Evolutionary conservation across 2,797 vertebrate genomes (phyloP).

Genomic region (Ataeniobius toweri): DNA sequence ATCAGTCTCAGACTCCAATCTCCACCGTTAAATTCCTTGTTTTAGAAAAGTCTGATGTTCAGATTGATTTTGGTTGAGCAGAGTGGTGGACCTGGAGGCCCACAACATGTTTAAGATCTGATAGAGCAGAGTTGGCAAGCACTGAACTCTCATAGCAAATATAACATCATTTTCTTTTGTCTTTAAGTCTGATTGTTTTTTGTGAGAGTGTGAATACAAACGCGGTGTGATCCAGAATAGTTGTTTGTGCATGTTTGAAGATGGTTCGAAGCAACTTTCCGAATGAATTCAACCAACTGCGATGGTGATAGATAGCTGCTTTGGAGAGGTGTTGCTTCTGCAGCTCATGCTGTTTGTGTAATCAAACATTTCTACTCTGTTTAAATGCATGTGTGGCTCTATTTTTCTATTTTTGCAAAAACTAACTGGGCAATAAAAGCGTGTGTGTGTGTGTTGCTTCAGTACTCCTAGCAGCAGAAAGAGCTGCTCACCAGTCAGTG

Average conservation of each 20-base stretch:
- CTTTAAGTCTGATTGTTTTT: conserved; percentile 26
- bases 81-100: conserved; percentile 47
- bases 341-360: conserved; percentile 18
- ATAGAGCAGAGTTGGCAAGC: conserved; percentile 30
- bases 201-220: background rate
- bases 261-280: conserved; percentile 43
- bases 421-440: conserved; percentile 26
- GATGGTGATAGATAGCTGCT: conserved; percentile 43
- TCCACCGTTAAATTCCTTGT: conserved; percentile 19
- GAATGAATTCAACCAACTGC: conserved; percentile 44
- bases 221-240: background rate
- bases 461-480: conserved; percentile 71
- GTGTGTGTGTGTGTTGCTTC: conserved; percentile 41
- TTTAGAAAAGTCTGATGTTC: conserved; percentile 19
- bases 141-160: conserved; percentile 34
- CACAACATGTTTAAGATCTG: conserved; percentile 60
- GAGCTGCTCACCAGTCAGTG: conserved; percentile 68
- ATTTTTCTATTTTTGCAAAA: background rate
- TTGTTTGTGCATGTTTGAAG: conserved; percentile 49
- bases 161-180: conserved; percentile 3
- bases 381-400: background rate
- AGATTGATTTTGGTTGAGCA: conserved; percentile 37
- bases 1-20: conserved; percentile 16
- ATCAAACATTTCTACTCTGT: conserved; percentile 10
- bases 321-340: conserved; percentile 35